These are phyloP conservation scores for Achatina immaculata DNA, from an alignment of 1,140 invertebrate species.

Conservation along the genomic window DNA sequence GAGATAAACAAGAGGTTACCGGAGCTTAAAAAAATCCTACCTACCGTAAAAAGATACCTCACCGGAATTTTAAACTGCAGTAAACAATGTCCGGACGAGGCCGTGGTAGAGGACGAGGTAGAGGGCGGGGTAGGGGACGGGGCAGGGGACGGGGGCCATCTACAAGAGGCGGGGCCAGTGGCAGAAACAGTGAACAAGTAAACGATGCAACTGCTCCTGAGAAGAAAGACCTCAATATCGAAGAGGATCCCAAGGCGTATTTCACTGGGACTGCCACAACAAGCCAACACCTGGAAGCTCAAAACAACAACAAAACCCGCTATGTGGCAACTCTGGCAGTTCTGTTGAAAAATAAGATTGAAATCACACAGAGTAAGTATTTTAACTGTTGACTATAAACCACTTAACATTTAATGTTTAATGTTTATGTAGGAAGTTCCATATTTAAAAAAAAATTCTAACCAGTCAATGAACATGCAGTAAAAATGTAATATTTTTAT, in stretches of 20 bases:
- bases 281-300: constrained; percentile 64
- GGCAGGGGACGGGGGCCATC: neutral
- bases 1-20: too few species aligned
- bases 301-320: constrained; percentile 58
- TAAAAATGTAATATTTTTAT: too few species aligned
- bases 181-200: neutral
- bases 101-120: constrained; percentile 42
- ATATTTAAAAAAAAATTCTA: too few species aligned
- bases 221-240: constrained; percentile 46
- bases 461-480: too few species aligned
- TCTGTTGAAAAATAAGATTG: constrained; percentile 60
- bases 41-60: constrained; percentile 44
- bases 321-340: constrained; percentile 64
- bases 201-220: constrained; percentile 23
- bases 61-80: neutral
- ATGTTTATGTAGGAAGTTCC: neutral
- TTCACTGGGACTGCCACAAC: constrained; percentile 56
- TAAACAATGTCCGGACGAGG: constrained; percentile 22
- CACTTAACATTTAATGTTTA: neutral
- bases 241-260: constrained; percentile 53
- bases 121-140: constrained; percentile 17
- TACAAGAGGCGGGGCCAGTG: constrained; percentile 20
- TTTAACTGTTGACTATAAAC: neutral
- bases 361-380: constrained; percentile 66
- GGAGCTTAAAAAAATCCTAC: too few species aligned